Conservation (phyloP, 2,797 vertebrate species). For the Adrianichthys oophorus region DNA sequence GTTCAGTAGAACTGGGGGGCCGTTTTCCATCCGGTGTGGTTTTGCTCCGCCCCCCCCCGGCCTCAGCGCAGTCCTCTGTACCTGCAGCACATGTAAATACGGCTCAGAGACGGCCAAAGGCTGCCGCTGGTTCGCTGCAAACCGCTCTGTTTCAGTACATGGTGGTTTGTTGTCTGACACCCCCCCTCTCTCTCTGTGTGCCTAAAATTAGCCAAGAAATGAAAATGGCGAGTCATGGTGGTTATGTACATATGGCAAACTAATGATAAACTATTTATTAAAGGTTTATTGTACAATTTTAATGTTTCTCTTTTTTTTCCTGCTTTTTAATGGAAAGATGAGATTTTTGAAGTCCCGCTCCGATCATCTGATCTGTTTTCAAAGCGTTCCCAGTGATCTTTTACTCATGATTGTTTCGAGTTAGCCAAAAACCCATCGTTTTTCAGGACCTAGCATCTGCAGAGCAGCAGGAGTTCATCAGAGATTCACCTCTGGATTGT, state of each 20-base stretch:
- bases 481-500: too few relatives aligned
- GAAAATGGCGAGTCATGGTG: slow-evolving; percentile 73
- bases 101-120: slow-evolving; percentile 42
- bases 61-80: slow-evolving; percentile 31
- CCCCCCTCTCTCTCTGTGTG: slow-evolving; percentile 71
- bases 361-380: too few relatives aligned
- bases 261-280: slow-evolving; percentile 87
- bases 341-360: too few relatives aligned
- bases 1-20: too few relatives aligned
- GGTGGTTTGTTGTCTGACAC: slow-evolving; percentile 76
- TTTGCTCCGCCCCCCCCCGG: too few relatives aligned
- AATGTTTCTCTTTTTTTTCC: slow-evolving; percentile 32
- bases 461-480: too few relatives aligned
- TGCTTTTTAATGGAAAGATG: slow-evolving; percentile 1
- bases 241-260: slow-evolving; percentile 84
- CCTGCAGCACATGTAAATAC: slow-evolving; percentile 67
- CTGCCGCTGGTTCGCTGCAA: slow-evolving; percentile 43
- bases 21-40: too few relatives aligned
- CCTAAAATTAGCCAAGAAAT: slow-evolving; percentile 82
- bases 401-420: too few relatives aligned
- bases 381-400: too few relatives aligned
- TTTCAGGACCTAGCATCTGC: too few relatives aligned
- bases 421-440: too few relatives aligned
- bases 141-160: slow-evolving; percentile 73
- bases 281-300: slow-evolving; percentile 83